A percentile compares a stretch with the other conserved stretches of the same genome.
Evolutionary conservation across 2,797 vertebrate species (phyloP).

Genomic region (Chiloscyllium punctatum): DNA sequence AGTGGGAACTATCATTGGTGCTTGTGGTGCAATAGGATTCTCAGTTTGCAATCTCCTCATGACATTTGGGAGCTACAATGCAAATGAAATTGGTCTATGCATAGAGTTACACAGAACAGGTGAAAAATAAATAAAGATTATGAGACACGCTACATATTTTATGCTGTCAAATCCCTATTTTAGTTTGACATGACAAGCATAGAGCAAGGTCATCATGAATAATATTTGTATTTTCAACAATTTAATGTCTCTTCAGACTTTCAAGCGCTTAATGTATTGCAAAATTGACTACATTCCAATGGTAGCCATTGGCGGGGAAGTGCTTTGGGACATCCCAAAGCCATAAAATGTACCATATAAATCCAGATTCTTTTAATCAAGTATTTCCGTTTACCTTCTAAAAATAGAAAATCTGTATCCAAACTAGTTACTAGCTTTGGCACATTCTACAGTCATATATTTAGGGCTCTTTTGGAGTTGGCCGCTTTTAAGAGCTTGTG

Average conservation of each 20-base stretch:
- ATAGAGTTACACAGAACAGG: neutral
- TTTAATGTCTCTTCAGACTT: neutral
- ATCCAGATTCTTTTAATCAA: neutral
- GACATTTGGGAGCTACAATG: neutral
- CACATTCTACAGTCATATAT: neutral
- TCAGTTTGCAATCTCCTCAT: neutral
- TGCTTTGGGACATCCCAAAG: neutral
- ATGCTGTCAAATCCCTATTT: neutral
- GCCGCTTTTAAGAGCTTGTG: neutral
- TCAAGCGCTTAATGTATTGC: neutral
- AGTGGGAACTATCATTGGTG: neutral
- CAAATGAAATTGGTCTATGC: neutral
- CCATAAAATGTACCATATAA: neutral
- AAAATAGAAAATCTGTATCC: neutral
- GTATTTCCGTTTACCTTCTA: neutral
- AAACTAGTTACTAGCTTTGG: neutral
- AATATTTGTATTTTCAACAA: neutral
- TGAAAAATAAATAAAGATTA: neutral
- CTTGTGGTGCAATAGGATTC: neutral
- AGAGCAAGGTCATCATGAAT: neutral
- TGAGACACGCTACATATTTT: neutral
- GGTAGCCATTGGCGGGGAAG: neutral
- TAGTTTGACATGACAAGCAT: neutral
- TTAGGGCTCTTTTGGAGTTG: neutral
- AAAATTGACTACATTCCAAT: neutral